Conservation (phyloP, 1,140 invertebrate species). For the Zaprionus taronus region DNA sequence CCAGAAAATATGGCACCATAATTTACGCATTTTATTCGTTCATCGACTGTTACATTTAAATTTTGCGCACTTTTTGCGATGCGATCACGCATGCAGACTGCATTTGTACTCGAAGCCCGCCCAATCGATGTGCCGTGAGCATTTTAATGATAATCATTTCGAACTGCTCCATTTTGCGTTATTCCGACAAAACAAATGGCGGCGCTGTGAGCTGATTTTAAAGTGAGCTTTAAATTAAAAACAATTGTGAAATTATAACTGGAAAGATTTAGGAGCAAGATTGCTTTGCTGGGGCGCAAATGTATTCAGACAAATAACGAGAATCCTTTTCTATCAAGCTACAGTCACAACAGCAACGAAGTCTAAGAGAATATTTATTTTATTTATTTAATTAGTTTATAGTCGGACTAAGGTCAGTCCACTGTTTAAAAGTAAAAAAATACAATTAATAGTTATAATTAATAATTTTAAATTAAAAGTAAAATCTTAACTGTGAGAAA, state of each 20-base stretch:
- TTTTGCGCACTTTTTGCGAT: conserved; percentile 30
- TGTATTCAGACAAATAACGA: too few relatives aligned
- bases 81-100: conserved; percentile 66
- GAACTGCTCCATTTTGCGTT: conserved; percentile 72
- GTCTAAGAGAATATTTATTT: not conserved
- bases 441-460: too few relatives aligned
- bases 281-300: not conserved
- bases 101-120: conserved; percentile 50
- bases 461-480: too few relatives aligned
- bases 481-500: too few relatives aligned
- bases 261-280: not conserved
- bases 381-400: too few relatives aligned
- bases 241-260: not conserved
- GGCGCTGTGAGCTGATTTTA: conserved; percentile 55
- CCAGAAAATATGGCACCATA: conserved; percentile 65
- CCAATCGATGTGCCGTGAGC: conserved; percentile 65
- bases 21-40: conserved; percentile 63
- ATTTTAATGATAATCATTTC: conserved; percentile 51
- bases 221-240: conserved; percentile 20
- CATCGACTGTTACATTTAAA: conserved; percentile 57
- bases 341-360: too few relatives aligned
- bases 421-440: too few relatives aligned
- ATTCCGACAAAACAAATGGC: conserved; percentile 59
- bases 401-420: too few relatives aligned
- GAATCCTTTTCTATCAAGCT: too few relatives aligned